A percentile compares a stretch with the other conserved stretches of the same genome.
Conservation (phyloP, 2,888 invertebrate genomes). For the Drosophila koepferae region DNA sequence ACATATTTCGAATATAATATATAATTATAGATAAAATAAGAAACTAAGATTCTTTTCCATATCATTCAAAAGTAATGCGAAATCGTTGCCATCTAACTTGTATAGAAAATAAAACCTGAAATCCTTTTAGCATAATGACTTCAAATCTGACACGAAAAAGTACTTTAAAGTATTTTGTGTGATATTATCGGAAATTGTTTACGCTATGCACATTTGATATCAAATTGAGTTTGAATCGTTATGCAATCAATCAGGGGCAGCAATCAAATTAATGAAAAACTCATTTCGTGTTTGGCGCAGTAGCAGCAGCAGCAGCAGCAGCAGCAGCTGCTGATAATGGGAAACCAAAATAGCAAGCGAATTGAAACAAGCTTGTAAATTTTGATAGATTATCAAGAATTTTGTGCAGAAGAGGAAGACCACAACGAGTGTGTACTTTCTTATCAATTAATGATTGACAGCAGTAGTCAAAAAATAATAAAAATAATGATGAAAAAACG, state of each 20-base stretch:
- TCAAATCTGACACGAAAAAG: not conserved
- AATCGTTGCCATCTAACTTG: not conserved
- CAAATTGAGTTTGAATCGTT: conserved; percentile 37
- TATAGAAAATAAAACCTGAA: not conserved
- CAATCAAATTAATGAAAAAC: conserved; percentile 54
- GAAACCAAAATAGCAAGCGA: conserved; percentile 8
- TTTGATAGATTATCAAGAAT: conserved; percentile 38
- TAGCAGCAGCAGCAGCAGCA: conserved; percentile 1
- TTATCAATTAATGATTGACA: conserved; percentile 31
- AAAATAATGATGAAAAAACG: conserved; percentile 20
- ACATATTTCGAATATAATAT: not conserved
- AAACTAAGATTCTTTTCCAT: not conserved
- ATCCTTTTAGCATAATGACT: conserved; percentile 4
- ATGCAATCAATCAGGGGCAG: conserved; percentile 47
- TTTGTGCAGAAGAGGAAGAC: not conserved
- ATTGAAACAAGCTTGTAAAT: conserved; percentile 44
- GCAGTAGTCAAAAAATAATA: not conserved
- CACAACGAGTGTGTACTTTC: not conserved
- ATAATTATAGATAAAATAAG: not conserved
- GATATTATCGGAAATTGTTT: conserved; percentile 1
- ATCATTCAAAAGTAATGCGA: not conserved
- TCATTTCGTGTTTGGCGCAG: conserved; percentile 35
- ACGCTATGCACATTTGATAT: conserved; percentile 3
- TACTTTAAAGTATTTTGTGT: not conserved
- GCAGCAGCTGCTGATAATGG: conserved; percentile 1